Conservation (phyloP, 2,113 vertebrate genomes). For the Mionectes macconnelli region DNA sequence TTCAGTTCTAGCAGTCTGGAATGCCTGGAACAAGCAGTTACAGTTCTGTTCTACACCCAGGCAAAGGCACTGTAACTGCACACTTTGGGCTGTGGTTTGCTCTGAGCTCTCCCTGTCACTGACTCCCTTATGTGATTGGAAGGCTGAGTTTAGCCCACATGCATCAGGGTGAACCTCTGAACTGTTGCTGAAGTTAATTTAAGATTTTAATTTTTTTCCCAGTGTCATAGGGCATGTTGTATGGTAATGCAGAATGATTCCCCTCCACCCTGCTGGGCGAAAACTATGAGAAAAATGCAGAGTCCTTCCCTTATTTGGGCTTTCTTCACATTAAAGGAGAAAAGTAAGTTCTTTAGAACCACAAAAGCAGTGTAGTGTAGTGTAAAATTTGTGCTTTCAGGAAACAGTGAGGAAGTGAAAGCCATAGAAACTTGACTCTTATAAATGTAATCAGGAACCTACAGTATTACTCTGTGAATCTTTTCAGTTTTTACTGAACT, state of each 20-base stretch:
- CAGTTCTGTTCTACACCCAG: neutral
- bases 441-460: neutral
- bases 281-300: neutral
- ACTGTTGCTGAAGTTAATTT: neutral
- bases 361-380: neutral
- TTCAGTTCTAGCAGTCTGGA: accelerated
- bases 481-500: neutral
- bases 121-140: neutral
- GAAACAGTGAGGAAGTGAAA: neutral
- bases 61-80: accelerated
- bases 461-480: neutral
- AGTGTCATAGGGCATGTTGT: neutral
- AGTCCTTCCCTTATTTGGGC: neutral
- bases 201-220: neutral
- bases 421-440: neutral
- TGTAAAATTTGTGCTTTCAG: neutral
- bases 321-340: neutral
- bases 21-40: accelerated
- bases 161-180: neutral
- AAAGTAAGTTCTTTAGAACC: neutral
- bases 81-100: accelerated
- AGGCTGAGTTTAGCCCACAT: neutral
- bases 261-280: neutral
- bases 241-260: neutral
- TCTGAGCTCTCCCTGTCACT: neutral